phyloP scores from a whole-genome alignment of 2,888 invertebrate species.

The Drosophila yooni region DNA sequence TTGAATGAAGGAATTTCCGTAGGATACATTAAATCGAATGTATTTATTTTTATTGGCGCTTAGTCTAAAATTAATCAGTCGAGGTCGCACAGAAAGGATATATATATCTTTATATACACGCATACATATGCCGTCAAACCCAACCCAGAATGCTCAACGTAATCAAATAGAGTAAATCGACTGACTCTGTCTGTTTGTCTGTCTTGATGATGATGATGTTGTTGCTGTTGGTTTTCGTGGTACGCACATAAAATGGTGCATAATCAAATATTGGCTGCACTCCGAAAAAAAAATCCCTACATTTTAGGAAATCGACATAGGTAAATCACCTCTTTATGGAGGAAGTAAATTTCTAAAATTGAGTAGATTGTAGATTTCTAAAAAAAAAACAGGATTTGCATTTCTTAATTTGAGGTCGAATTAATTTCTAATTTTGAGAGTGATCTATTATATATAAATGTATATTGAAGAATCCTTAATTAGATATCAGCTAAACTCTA shows the following conservation, averaged over 20 bases:
- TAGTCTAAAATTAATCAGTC: slow-evolving; percentile 63
- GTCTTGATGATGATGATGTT: slow-evolving; percentile 1
- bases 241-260: slow-evolving; percentile 72
- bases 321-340: no score
- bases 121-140: slow-evolving; percentile 9
- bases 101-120: background rate
- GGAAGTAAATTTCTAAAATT: no score
- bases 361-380: no score
- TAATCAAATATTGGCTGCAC: slow-evolving; percentile 72
- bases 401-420: no score
- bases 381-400: no score
- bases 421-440: no score
- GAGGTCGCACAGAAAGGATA: background rate
- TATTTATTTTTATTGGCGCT: slow-evolving; percentile 47
- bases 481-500: background rate
- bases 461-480: no score
- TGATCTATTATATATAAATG: no score
- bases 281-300: no score
- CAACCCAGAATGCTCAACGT: slow-evolving; percentile 4
- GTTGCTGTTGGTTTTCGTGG: slow-evolving; percentile 26
- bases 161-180: slow-evolving; percentile 30
- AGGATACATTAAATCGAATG: slow-evolving; percentile 35
- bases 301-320: no score
- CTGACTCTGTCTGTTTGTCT: background rate
- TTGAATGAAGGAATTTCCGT: slow-evolving; percentile 10